These are phyloP conservation scores for Adelognathus sp. DNA, from an alignment of 2,888 invertebrate species.

Conservation along the genomic window DNA sequence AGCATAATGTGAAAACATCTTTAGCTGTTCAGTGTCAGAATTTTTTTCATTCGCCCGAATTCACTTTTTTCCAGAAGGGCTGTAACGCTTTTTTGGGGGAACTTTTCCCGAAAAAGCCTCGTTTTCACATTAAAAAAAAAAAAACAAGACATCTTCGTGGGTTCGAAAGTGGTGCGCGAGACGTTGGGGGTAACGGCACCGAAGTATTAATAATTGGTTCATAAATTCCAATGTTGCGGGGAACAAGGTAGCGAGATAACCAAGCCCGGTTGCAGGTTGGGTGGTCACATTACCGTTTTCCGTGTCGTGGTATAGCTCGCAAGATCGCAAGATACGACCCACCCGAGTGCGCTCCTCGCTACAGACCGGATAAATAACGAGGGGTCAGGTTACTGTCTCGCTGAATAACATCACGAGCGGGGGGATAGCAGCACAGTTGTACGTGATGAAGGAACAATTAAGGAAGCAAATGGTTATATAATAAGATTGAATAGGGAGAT, in stretches of 20 bases:
- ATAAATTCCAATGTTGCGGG: conserved; percentile 45
- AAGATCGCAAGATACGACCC: conserved; percentile 46
- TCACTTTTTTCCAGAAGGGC: too few species aligned
- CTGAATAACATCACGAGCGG: not conserved
- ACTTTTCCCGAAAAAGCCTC: too few species aligned
- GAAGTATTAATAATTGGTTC: conserved; percentile 48
- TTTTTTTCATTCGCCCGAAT: too few species aligned
- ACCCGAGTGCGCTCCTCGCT: not conserved
- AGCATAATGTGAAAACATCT: too few species aligned
- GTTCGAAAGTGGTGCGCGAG: not conserved
- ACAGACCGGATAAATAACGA: conserved; percentile 50
- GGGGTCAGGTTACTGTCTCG: conserved; percentile 22
- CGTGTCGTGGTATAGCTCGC: not conserved
- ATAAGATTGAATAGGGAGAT: not conserved
- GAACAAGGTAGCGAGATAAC: not conserved
- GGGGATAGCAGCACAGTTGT: conserved; percentile 11
- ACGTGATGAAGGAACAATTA: not conserved
- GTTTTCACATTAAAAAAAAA: too few species aligned
- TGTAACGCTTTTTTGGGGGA: too few species aligned
- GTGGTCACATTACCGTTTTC: conserved; percentile 38
- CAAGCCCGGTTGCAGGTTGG: not conserved
- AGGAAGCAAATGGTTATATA: not conserved
- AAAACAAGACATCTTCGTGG: not conserved
- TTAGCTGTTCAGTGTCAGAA: too few species aligned
- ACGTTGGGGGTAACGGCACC: conserved; percentile 24